Percentiles rank a stretch among this genome's conserved stretches.
phyloP scores from a whole-genome alignment of 37 sponge, comb jelly and placozoan genomes.

The Halisarca cf. caerulea region DNA sequence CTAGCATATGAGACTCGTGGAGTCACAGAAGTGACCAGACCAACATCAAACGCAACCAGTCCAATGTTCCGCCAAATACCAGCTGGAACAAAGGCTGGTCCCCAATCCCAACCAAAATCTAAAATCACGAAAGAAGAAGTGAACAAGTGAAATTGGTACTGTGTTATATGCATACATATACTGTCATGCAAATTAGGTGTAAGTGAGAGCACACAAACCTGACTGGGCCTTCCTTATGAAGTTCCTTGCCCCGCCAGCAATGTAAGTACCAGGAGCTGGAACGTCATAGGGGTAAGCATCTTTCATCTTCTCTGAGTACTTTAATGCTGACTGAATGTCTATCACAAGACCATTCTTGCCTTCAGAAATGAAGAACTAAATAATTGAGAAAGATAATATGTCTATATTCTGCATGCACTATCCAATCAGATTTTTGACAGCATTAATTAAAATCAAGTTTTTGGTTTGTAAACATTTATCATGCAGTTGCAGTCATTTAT shows the following conservation, averaged over 20 bases:
- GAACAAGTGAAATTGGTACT: too few species aligned
- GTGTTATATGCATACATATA: too few species aligned
- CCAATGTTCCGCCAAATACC: slow-evolving; percentile 74
- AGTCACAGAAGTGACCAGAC: slow-evolving; percentile 36
- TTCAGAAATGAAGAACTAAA: slow-evolving; percentile 17
- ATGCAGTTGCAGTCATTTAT: too few species aligned
- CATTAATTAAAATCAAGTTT: too few species aligned
- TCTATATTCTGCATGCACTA: background rate
- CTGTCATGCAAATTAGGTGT: too few species aligned
- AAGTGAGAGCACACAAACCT: too few species aligned
- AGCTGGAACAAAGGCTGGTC: slow-evolving; percentile 89
- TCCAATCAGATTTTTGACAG: too few species aligned
- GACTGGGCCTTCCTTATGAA: slow-evolving; percentile 91
- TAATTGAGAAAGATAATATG: too few species aligned
- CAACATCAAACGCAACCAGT: slow-evolving; percentile 26
- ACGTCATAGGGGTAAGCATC: slow-evolving; percentile 64
- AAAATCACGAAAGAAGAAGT: background rate
- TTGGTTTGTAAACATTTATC: too few species aligned
- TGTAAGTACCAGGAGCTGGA: slow-evolving; percentile 42
- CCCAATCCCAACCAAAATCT: slow-evolving; percentile 99
- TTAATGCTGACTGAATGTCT: slow-evolving; percentile 68
- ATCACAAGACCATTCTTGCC: slow-evolving; percentile 53
- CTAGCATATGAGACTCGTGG: slow-evolving; percentile 42
- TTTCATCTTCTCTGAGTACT: slow-evolving; percentile 48
- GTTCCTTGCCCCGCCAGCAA: slow-evolving; percentile 52